Percentiles rank a stretch among this genome's conserved stretches.
These are phyloP conservation scores for Mobula birostris DNA, from an alignment of 2,113 vertebrate genomes.

Conservation along the genomic window DNA sequence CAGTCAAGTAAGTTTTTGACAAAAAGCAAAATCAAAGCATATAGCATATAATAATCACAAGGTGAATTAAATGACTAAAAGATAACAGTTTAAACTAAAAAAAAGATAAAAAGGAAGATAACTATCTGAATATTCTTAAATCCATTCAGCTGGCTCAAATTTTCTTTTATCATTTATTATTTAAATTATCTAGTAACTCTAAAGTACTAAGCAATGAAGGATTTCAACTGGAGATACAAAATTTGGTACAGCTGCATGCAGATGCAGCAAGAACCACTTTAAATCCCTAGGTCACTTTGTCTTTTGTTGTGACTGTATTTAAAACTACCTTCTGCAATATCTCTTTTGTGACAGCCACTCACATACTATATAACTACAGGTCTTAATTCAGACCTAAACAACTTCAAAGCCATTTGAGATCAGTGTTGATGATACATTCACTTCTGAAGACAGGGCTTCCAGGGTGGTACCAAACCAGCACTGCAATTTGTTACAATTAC, in stretches of 20 bases:
- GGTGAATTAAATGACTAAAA: neutral
- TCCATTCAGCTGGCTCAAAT: neutral
- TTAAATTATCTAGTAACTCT: neutral
- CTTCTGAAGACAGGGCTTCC: conserved; percentile 38
- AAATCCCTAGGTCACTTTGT: neutral
- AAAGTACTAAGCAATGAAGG: neutral
- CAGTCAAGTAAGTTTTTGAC: neutral
- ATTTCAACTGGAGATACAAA: neutral
- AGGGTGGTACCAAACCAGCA: conserved; percentile 18
- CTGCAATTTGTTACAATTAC: conserved; percentile 37
- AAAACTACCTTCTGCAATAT: conserved; percentile 41
- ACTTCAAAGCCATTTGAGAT: conserved; percentile 40
- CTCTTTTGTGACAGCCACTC: conserved; percentile 13
- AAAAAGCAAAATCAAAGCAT: neutral
- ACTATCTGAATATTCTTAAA: neutral
- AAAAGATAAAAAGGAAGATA: neutral
- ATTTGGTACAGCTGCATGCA: neutral
- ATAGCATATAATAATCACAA: neutral
- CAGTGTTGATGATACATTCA: conserved; percentile 21
- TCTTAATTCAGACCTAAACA: conserved; percentile 40
- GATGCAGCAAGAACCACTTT: neutral
- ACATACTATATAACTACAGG: neutral
- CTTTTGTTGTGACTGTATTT: conserved; percentile 15
- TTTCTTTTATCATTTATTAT: neutral
- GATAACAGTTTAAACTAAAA: neutral